Evolutionary conservation across 2,888 invertebrate species (phyloP), one percentile per base, ranked within the genome.

Genomic region (Tenthredo scrophulariae): DNA sequence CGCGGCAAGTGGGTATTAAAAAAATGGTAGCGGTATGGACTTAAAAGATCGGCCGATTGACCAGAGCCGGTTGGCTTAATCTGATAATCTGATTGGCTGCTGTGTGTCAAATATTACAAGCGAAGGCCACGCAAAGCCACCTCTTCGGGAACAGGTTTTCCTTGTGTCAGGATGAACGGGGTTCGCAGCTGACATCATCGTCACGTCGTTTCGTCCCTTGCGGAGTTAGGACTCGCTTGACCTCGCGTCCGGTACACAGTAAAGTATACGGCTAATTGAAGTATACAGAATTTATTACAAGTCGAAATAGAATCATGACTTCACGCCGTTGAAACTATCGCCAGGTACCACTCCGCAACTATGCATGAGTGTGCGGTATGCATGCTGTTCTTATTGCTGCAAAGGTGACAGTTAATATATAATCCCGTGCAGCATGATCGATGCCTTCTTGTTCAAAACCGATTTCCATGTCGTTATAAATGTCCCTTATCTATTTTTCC

Each of bases 71-170:
- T 46, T 75, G 86, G 86, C 86, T 91, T 91, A 91, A 92, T 92
- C 91, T 91, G 91, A 91, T 92, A 91, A 92, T 92, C 91, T 91
- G 90, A 91, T 91, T 90, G 90, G 90, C 89, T 90, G 90, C 89
- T 88, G 90, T 89, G 90, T 90, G 91, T 92, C 91, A 91, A 92
- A 92, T 91, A 92, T 92, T 91, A 89, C 90, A 88, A 89, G 87
- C 89, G 88, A 88, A 89, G 88, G 89, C 79, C 83, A 62, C 50
- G 82, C 84, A 80, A 77, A 75, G 79, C n/a, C 87, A 87, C 85
- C 87, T 87, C 85, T 87, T 82, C 85, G 86, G 87, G 87, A 90
- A 90, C 89, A 90, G 89, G 89, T 91, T 91, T 86, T 85, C 58
- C 84, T 37, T 70, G 50, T 33, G 46, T 70, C 13, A 67, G 70